Evolutionary conservation across 2,797 vertebrate genomes (phyloP), one percentile per base, ranked within the genome.

Genomic region (Vireo griseus): DNA sequence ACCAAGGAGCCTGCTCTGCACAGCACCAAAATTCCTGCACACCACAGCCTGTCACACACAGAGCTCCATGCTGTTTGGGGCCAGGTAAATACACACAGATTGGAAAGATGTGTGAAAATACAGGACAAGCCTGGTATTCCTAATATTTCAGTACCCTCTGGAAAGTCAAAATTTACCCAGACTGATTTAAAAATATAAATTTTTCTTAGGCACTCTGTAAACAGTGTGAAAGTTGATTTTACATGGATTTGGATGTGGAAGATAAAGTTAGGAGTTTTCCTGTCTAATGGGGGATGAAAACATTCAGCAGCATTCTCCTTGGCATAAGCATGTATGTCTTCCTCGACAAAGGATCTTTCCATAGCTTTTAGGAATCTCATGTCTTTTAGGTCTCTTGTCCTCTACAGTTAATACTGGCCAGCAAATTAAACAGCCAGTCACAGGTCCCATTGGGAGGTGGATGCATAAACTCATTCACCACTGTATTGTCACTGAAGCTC

Each of bases 31-130:
- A 52, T 40, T 63, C 25, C 50, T 84, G 54, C 54, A 40, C 61
- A 10, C 26, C 75, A 18, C 44, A 29, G 57, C 22, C 17, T 13
- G 47, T 1, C 65, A 52, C 4, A 63, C 13, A 67, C 47, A 61
- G 6, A 31, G 45, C 39, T 42, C 54, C 65, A 11, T 6, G 1
- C 15, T 2, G 0, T n/a, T 33, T 33, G 19, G 22, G 0, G 0
- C 24, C 14, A 13, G 25, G 10, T 15, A 58, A 63, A 66, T 28
- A 26, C 14, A 21, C 11, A 24, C 39, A 22, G 26, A 25, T 40
- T 35, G 9, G 0, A 77, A 71, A 88, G 15, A 21, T 13, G 10
- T 66, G 22, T 10, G 45, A 42, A 88, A 57, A 16, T 5, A 28
- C 0, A 54, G 17, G n/a, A 52, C 24, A 52, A 85, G 9, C 16